Evolutionary conservation across 2,888 invertebrate species (phyloP).

Genomic region (Orgyia antiqua): DNA sequence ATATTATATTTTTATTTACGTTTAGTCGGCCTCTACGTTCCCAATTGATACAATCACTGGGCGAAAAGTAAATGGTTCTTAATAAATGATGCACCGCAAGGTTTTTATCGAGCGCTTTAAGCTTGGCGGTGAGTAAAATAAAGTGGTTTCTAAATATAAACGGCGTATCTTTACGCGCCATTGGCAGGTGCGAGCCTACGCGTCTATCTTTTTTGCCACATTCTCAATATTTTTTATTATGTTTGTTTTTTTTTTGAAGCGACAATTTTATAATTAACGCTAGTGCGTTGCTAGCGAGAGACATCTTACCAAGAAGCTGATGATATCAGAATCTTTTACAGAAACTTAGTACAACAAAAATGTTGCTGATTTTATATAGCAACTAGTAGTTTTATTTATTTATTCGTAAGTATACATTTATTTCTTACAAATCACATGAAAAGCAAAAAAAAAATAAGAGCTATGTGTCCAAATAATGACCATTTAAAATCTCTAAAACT

Average conservation of each 20-base stretch:
- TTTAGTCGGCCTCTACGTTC: slow-evolving; percentile 39
- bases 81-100: slow-evolving; percentile 65
- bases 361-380: slow-evolving; percentile 24
- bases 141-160: slow-evolving; percentile 77
- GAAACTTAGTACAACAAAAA: slow-evolving; percentile 39
- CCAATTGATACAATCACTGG: slow-evolving; percentile 67
- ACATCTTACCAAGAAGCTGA: slow-evolving; percentile 54
- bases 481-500: too few relatives aligned
- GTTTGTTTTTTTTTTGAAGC: slow-evolving; percentile 49
- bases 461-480: too few relatives aligned
- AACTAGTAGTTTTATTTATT: too few relatives aligned
- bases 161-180: slow-evolving; percentile 69
- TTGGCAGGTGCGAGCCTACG: slow-evolving; percentile 72
- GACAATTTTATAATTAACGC: slow-evolving; percentile 73
- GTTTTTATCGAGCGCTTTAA: slow-evolving; percentile 69
- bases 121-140: slow-evolving; percentile 71
- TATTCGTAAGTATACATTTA: too few relatives aligned
- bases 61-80: slow-evolving; percentile 69
- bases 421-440: too few relatives aligned
- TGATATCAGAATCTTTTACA: slow-evolving; percentile 47
- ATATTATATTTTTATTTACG: too few relatives aligned
- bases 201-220: slow-evolving; percentile 53
- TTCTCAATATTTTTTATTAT: slow-evolving; percentile 42
- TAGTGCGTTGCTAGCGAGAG: slow-evolving; percentile 52
- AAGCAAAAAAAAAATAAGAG: too few relatives aligned